Evolutionary conservation across 2,888 invertebrate species (phyloP), one percentile per base, ranked within the genome.

Genomic region (Rotaria socialis): DNA sequence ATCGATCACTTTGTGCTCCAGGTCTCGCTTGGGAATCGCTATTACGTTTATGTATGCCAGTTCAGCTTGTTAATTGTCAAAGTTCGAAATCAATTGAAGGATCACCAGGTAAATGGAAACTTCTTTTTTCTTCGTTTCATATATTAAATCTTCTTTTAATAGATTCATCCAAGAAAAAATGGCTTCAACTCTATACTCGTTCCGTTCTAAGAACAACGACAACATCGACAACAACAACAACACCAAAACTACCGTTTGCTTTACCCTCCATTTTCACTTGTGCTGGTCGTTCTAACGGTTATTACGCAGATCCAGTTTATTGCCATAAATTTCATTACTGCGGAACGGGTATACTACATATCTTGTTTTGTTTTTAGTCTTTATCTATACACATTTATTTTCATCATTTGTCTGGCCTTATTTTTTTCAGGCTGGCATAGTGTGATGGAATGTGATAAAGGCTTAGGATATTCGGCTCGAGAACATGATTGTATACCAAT

Each of bases 391-490:
- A 52, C 11, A 52, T 14, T 52, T 52, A 11, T 52, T 2, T 52
- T 52, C 11, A 8, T 52, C 58, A n/a, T 10, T 60, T 27, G 47
- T 47, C 11, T 7, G 7, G 2, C 11, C 4, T 47, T 27, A 14
- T 14, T 60, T 60, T 11, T 60, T n/a, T 27, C 27, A 67, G 67
- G 67, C 19, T 67, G 67, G 67, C 67, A 67, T 67, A 67, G 67
- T 19, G 67, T 67, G 35, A 67, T 67, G 67, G 67, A 67, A 67
- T 67, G 67, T 67, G 67, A 67, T 67, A 67, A 67, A 35, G 67
- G 67, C n/a, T 67, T 67, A 7, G 67, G n/a, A 16, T 67, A 67
- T 41, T 67, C 67, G 6, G 67, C 19, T 67, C 67, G 41, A 35
- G 67, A 67, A 14, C 27, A 67, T 35, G 67, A 67, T 35, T 67